Evolutionary conservation across 1,140 invertebrate species (phyloP).

Genomic region (Heliconius melpomene): DNA sequence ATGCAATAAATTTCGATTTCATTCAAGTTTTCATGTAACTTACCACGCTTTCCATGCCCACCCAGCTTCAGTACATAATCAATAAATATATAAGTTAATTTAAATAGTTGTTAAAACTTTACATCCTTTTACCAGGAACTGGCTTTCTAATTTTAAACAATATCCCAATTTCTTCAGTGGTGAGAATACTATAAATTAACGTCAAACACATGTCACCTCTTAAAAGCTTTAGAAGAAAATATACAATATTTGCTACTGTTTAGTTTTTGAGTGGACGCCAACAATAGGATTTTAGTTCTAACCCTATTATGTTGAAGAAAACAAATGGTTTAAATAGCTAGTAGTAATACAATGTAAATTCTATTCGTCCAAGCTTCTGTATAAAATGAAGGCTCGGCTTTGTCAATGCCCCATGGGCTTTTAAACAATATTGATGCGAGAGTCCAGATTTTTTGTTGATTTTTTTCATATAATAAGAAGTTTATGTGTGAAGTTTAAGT

Average conservation of each 20-base stretch:
- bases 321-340: constrained; percentile 64
- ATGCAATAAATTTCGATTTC: too few species aligned
- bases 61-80: too few species aligned
- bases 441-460: constrained; percentile 60
- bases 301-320: constrained; percentile 73
- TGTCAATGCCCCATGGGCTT: constrained; percentile 65
- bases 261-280: constrained; percentile 55
- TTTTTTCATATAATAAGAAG: constrained; percentile 11
- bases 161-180: constrained; percentile 67
- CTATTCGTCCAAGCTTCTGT: constrained; percentile 57
- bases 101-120: constrained; percentile 19
- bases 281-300: constrained; percentile 61
- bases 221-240: constrained; percentile 70
- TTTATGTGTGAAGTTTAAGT: not conserved
- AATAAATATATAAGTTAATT: not conserved
- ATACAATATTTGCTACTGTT: constrained; percentile 78
- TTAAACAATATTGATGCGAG: constrained; percentile 58
- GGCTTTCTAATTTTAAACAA: constrained; percentile 70
- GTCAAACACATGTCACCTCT: constrained; percentile 66
- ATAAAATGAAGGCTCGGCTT: constrained; percentile 55
- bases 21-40: too few species aligned
- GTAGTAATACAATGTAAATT: constrained; percentile 56
- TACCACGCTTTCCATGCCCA: too few species aligned
- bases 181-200: constrained; percentile 68
- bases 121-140: constrained; percentile 45